Evolutionary conservation across 2,888 invertebrate species (phyloP), one percentile per base, ranked within the genome.

Genomic region (Tiliacea aurago): DNA sequence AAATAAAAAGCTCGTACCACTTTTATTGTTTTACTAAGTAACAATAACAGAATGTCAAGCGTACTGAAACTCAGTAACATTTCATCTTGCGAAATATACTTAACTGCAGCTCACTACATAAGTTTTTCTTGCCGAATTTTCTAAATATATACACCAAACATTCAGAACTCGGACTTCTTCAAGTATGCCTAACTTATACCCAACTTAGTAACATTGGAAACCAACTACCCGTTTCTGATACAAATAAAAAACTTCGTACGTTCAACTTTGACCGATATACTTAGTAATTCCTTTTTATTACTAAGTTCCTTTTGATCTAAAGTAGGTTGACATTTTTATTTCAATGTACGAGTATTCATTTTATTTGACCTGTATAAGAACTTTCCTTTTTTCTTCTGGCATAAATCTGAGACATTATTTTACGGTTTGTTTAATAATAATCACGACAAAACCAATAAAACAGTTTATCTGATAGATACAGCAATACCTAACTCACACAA

Each of bases 261-360:
- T n/a, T 15, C 2, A 7, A 67, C 53, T 45, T 75, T 79, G 65
- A 62, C 63, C 49, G 68, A 76, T 56, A 18, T 45, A 47, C 51
- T 49, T 10, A n/a, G 51, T 47, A 23, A 61, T 67, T 28, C 49
- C 13, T 47, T 69, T 65, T 49, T 71, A 20, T 51, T 62, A 59
- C 58, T 55, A 9, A n/a, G 49, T 73, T 51, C 28, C 28, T 37
- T 77, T 80, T 80, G 53, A 73, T 62, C 10, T 45, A 13, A 28
- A 62, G 18, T 63, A 23, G 4, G 28, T 56, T 73, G 62, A n/a
- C 1, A 13, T 61, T 62, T 68, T 65, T 61, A 51, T 74, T 47
- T 74, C 23, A 5, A n/a, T 10, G 2, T 11, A 2, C 4, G 2
- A 47, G 3, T 23, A 67, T 61, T 61, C 2, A 55, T 74, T 49